Conservation (phyloP, 1,140 invertebrate species). For the Scaptomyza graminum region DNA sequence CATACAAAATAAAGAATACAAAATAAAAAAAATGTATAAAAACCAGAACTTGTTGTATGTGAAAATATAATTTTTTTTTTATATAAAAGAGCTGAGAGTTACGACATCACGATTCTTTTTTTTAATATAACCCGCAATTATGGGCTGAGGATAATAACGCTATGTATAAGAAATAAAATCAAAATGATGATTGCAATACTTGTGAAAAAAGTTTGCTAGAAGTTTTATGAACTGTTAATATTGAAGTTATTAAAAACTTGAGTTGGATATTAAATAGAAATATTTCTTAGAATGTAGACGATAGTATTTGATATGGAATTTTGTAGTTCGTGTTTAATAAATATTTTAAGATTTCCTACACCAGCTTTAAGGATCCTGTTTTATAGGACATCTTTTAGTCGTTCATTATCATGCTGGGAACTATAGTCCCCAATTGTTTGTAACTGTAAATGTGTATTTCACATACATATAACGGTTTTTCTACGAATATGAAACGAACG, state of each 20-base stretch:
- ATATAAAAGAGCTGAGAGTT: constrained; percentile 38
- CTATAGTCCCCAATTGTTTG: neutral
- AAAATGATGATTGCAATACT: too few species aligned
- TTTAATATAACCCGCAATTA: constrained; percentile 29
- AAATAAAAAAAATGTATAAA: constrained; percentile 18
- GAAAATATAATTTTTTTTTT: constrained; percentile 78
- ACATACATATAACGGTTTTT: constrained; percentile 14
- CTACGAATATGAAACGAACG: constrained; percentile 69
- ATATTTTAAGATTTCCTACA: too few species aligned
- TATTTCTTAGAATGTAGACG: too few species aligned
- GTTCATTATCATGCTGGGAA: neutral
- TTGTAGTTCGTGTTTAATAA: too few species aligned
- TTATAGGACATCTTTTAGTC: constrained; percentile 2
- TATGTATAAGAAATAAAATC: too few species aligned
- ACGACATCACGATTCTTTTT: constrained; percentile 27
- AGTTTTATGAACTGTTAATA: too few species aligned
- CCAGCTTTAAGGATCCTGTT: too few species aligned
- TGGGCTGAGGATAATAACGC: too few species aligned
- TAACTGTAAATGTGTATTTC: constrained; percentile 23
- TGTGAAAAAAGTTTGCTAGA: too few species aligned
- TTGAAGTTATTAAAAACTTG: too few species aligned
- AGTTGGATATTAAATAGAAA: too few species aligned
- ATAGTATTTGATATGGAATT: too few species aligned
- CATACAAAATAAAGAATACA: constrained; percentile 59
- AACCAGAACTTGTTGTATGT: constrained; percentile 34